Base-by-base conservation (phyloP, 1,140 invertebrate genomes). In the Rhyacophila brunnea region DNA sequence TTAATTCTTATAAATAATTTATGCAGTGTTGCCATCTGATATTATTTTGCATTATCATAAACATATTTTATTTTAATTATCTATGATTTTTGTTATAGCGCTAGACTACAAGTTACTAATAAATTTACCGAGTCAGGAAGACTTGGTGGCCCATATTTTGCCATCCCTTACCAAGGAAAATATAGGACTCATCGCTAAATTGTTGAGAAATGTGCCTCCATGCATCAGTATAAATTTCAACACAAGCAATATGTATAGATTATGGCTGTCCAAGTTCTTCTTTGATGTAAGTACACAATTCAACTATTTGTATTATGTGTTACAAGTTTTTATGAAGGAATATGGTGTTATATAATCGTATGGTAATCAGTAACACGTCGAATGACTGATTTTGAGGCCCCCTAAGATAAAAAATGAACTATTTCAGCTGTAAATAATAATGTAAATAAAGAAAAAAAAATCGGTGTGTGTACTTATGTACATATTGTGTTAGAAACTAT, bases 81-180 rank as follows among this genome's bases (percentile, higher is more conserved):
- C n/a, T n/a, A n/a, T n/a, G n/a, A 28, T 28, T 28, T 28, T 28
- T 28, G 23, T 28, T 54, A 19, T 36, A 65, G 64, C 19, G 42
- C n/a, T 65, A 1, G 45, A 65, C 34, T 65, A 65, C 19, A 65
- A 65, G 48, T 56, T 46, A 46, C 35, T 62, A 10, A 34, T 65
- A 38, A 45, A 46, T 42, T 18, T 15, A 11, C 52, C 60, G n/a
- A 13, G 17, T 14, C 23, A 38, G 35, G 49, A 62, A 4, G 52
- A 56, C 9, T 34, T 65, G 13, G 52, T 50, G 11, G 53, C 58
- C 17, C 15, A 58, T 56, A 15, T 62, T 17, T 46, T 59, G 42
- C 40, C 50, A 40, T 19, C 51, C 9, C 44, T 65, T 9, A 62
- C 38, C 0, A 59, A 56, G 52, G 64, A 65, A 17, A 65, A 65